Percentiles rank a stretch among this genome's conserved stretches.
phyloP scores from a whole-genome alignment of 2,888 invertebrate species.

The Mellilla xanthometata region DNA sequence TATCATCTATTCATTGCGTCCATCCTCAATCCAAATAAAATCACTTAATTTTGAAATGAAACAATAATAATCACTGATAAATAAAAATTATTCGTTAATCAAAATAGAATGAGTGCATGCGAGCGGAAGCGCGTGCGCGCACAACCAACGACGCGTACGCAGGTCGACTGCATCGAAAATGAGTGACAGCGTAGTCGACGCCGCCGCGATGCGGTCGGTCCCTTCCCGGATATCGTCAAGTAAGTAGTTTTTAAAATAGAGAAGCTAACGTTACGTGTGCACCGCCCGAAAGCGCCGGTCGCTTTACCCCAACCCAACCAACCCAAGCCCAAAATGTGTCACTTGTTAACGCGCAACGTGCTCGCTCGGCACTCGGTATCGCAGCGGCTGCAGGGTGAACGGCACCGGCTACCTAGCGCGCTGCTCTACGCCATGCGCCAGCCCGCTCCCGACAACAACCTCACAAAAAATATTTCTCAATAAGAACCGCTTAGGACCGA shows the following conservation, averaged over 20 bases:
- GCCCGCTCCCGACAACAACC: slow-evolving; percentile 38
- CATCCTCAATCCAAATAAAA: slow-evolving; percentile 63
- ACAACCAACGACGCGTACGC: slow-evolving; percentile 76
- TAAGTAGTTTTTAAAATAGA: slow-evolving; percentile 80
- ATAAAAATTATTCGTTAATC: slow-evolving; percentile 58
- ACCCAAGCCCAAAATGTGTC: slow-evolving; percentile 63
- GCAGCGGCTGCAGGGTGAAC: slow-evolving; percentile 56
- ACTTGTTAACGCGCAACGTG: slow-evolving; percentile 59
- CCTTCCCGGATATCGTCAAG: slow-evolving; percentile 79
- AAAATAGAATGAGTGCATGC: slow-evolving; percentile 64
- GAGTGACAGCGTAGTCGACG: slow-evolving; percentile 65
- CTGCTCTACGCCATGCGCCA: background rate
- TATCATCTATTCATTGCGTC: slow-evolving; percentile 73
- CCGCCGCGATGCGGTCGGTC: slow-evolving; percentile 70
- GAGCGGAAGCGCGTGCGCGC: slow-evolving; percentile 71
- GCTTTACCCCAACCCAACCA: slow-evolving; percentile 64
- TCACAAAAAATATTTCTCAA: slow-evolving; percentile 51
- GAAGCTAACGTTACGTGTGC: slow-evolving; percentile 79
- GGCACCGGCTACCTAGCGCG: slow-evolving; percentile 36
- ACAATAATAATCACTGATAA: slow-evolving; percentile 48
- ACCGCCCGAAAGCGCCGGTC: slow-evolving; percentile 77
- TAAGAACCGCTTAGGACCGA: slow-evolving; percentile 42
- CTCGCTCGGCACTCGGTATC: slow-evolving; percentile 45
- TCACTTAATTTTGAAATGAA: slow-evolving; percentile 60
- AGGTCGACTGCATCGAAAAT: slow-evolving; percentile 78